Conservation (phyloP, 1,140 invertebrate genomes). For the Tyrophagus putrescentiae region DNA sequence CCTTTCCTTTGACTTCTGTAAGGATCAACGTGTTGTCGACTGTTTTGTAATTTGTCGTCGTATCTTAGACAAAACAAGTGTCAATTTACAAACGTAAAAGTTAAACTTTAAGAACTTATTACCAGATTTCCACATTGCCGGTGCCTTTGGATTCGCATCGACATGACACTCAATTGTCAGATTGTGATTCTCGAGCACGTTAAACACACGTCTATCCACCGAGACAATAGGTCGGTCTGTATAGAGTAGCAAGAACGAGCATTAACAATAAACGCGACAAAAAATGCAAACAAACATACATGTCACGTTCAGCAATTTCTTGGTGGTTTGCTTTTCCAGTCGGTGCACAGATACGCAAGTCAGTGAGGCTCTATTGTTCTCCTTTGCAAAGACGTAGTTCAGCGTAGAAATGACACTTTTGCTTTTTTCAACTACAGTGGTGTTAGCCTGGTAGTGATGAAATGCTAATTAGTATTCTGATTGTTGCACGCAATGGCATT, state of each 20-base stretch:
- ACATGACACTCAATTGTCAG: conserved; percentile 5
- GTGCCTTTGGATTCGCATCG: not conserved
- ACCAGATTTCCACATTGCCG: not conserved
- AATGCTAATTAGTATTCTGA: not conserved
- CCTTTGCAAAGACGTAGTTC: not conserved
- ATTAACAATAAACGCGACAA: no score
- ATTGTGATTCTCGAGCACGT: not conserved
- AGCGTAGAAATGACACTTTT: not conserved
- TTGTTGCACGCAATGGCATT: conserved; percentile 1
- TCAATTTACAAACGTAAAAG: not conserved
- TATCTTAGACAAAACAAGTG: not conserved
- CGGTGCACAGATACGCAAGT: not conserved
- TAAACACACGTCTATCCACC: not conserved
- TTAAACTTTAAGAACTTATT: not conserved
- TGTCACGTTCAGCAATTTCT: not conserved
- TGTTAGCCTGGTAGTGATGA: not conserved
- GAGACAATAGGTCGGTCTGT: conserved; percentile 4
- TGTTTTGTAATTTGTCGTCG: not conserved
- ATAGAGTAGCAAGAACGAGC: not conserved
- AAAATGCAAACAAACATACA: conserved; percentile 10
- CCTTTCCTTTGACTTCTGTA: not conserved
- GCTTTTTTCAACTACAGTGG: not conserved
- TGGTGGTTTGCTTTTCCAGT: not conserved
- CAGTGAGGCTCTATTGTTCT: not conserved
- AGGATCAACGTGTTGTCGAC: not conserved